Evolutionary conservation across 1,140 invertebrate genomes (phyloP), one percentile per base, ranked within the genome.

Genomic region (Drosophila rufa): DNA sequence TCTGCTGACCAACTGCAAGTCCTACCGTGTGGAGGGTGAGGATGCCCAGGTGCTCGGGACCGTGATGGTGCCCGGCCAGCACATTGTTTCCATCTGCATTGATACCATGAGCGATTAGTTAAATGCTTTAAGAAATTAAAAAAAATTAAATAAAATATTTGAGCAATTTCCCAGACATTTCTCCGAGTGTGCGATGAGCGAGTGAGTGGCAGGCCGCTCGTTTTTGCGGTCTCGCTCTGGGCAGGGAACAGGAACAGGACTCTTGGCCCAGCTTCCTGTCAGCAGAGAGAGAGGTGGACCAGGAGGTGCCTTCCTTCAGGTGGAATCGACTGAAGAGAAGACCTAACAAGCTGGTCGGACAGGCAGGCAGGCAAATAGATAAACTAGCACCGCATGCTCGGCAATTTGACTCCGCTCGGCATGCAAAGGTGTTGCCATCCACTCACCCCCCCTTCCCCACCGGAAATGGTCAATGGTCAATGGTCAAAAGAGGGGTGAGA

Each of bases 331-430:
- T 73, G 73, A 59, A 75, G 65, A 47, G 74, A 75, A 69, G 79
- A 82, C 70, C 75, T 79, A 76, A 80, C 83, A 84, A 89, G 84
- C 80, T 83, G 80, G 67, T 70, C 67, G 62, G 74, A 65, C 76
- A 48, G 57, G 57, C 66, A 66, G 75, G 67, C 76, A 48, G 61
- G 68, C 69, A 84, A 89, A 89, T 83, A 87, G 80, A 89, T 84
- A 87, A 89, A 79, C 77, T 80, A 51, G 60, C 59, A 77, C 70
- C 79, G 64, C 82, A 86, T 81, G 74, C 78, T 78, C 76, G 80
- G 80, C 65, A 71, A 87, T 87, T 89, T 83, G 83, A 87, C 84
- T 74, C 80, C 58, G 61, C 74, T 65, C 64, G 64, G 53, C 64
- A 61, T 60, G 71, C 56, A 65, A 48, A 69, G 50, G 56, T 70